A percentile compares a stretch with the other conserved stretches of the same genome.
Conservation (phyloP, 1,140 invertebrate genomes). For the Rhyzopertha dominica region DNA sequence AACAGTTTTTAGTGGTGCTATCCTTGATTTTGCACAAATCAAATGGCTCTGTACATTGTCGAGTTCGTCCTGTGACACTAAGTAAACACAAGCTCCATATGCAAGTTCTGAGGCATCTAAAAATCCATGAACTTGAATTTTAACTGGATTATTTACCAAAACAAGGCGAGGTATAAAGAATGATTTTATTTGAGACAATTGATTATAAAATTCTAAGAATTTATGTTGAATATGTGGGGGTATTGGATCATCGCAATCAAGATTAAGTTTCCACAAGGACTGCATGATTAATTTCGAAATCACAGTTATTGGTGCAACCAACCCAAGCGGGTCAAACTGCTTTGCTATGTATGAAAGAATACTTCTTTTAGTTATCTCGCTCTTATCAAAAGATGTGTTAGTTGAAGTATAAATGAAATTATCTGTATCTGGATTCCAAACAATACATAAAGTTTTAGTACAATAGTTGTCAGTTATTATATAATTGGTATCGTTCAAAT, state of each 20-base stretch:
- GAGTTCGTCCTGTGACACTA: constrained; percentile 14
- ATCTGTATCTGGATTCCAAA: constrained; percentile 18
- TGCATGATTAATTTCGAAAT: constrained; percentile 40
- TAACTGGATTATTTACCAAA: neutral
- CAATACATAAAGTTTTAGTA: constrained; percentile 27
- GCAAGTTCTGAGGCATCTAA: constrained; percentile 37
- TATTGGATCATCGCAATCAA: constrained; percentile 34
- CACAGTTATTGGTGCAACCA: constrained; percentile 30
- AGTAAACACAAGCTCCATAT: constrained; percentile 40
- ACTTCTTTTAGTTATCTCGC: constrained; percentile 29
- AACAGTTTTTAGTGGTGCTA: constrained; percentile 45
- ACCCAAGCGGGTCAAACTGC: constrained; percentile 37
- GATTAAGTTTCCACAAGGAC: constrained; percentile 31
- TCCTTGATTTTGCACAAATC: constrained; percentile 41
- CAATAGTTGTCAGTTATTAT: constrained; percentile 25
- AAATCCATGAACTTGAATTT: constrained; percentile 40
- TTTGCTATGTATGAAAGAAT: constrained; percentile 30
- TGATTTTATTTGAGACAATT: constrained; percentile 8
- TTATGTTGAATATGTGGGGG: constrained; percentile 5
- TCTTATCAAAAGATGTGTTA: constrained; percentile 22
- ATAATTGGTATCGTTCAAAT: constrained; percentile 17
- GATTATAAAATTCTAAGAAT: constrained; percentile 8
- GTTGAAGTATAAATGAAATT: no score
- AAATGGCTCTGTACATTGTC: constrained; percentile 28
- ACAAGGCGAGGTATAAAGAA: constrained; percentile 15